Evolutionary conservation across 2,797 vertebrate species (phyloP).

Genomic region (Xenopus petersii): DNA sequence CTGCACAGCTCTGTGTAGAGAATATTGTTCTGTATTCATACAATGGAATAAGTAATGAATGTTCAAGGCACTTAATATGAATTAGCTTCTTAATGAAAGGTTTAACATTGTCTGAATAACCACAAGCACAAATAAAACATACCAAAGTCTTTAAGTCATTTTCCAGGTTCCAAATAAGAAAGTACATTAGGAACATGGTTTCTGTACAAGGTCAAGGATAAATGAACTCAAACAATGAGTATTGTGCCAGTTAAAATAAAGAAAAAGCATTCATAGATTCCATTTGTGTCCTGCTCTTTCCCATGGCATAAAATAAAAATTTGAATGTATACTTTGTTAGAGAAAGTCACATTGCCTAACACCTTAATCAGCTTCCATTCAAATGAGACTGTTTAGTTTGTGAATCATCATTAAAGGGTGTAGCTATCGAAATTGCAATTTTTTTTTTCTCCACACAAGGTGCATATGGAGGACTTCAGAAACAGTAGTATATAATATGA

Average conservation of each 20-base stretch:
- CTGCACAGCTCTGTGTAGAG: not conserved
- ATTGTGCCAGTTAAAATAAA: not conserved
- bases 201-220: conserved; percentile 23
- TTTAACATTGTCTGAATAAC: not conserved
- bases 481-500: no score
- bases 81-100: not conserved
- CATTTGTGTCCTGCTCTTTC: not conserved
- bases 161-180: not conserved
- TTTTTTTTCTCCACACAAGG: no score
- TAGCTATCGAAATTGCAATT: not conserved
- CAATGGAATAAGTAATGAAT: not conserved
- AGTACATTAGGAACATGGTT: not conserved
- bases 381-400: not conserved
- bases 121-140: not conserved
- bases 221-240: conserved; percentile 6
- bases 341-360: not conserved
- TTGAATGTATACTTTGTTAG: not conserved
- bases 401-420: not conserved
- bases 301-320: not conserved
- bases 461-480: no score
- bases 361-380: not conserved
- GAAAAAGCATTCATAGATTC: conserved; percentile 1
- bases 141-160: not conserved
- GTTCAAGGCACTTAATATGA: not conserved
- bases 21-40: not conserved